phyloP scores from a whole-genome alignment of 2,113 vertebrate genomes.

The Eulacestoma nigropectus region DNA sequence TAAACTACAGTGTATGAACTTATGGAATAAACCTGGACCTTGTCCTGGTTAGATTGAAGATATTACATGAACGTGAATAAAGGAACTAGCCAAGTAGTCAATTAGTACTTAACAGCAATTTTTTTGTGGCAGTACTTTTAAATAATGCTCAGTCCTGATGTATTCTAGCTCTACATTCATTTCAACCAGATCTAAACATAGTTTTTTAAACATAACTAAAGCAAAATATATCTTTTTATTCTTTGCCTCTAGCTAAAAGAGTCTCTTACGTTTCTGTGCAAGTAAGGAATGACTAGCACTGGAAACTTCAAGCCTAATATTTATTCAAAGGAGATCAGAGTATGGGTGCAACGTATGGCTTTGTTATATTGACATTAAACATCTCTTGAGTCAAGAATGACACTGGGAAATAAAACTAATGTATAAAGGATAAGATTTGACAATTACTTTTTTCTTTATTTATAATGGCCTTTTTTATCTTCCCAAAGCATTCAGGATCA shows the following conservation, averaged over 20 bases:
- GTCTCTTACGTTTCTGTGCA: neutral
- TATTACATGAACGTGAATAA: neutral
- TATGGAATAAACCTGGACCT: neutral
- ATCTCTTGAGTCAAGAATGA: neutral
- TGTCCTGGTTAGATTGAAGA: neutral
- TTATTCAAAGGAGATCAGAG: neutral
- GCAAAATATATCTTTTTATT: neutral
- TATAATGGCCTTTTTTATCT: neutral
- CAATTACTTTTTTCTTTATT: neutral
- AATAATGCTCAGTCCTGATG: neutral
- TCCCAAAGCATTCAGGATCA: neutral
- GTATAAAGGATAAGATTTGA: neutral
- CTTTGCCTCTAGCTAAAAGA: neutral
- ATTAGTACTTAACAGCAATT: neutral
- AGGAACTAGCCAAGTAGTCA: neutral
- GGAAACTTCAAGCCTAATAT: neutral
- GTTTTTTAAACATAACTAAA: neutral
- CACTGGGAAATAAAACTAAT: neutral
- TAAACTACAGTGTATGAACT: neutral
- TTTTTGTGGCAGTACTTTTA: neutral
- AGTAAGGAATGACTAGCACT: neutral
- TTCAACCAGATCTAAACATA: neutral
- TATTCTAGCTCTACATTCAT: neutral
- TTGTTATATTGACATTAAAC: neutral
- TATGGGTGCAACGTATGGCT: neutral